Percentiles rank a stretch among this genome's conserved stretches.
Conservation (phyloP, 2,113 vertebrate species). For the Limnothrissa miodon region DNA sequence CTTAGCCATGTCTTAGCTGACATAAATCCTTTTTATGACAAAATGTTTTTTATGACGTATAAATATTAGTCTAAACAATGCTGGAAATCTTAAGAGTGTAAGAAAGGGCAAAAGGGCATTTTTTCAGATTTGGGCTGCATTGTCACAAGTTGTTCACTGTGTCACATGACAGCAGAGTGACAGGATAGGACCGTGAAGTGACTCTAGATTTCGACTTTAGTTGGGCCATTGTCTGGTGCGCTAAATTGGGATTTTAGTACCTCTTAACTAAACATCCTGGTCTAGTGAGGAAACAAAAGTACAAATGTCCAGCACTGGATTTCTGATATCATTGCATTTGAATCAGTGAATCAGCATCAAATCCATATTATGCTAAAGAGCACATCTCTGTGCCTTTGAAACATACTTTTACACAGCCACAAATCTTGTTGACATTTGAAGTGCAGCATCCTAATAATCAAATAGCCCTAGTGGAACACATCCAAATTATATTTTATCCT, state of each 20-base stretch:
- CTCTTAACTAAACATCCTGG: not conserved
- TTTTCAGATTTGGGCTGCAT: not conserved
- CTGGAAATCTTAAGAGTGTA: not conserved
- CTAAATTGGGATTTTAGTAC: not conserved
- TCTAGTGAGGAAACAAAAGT: not conserved
- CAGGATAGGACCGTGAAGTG: not conserved
- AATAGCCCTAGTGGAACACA: not conserved
- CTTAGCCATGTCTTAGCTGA: not conserved
- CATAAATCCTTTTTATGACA: no score
- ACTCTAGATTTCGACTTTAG: not conserved
- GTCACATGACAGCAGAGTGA: no score
- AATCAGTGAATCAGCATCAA: not conserved
- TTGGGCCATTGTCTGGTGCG: slow-evolving; percentile 3
- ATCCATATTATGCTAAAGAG: not conserved
- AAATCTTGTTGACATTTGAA: not conserved
- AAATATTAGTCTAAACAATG: not conserved
- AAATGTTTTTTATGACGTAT: not conserved
- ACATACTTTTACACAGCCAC: not conserved
- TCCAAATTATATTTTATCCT: not conserved
- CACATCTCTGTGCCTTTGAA: not conserved
- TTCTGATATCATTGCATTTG: not conserved
- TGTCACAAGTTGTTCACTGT: not conserved
- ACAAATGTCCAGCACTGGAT: not conserved
- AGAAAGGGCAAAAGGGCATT: not conserved
- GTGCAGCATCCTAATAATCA: not conserved